A percentile compares a stretch with the other conserved stretches of the same genome.
Evolutionary conservation across 1,140 invertebrate species (phyloP).

Genomic region (Euura lappo): DNA sequence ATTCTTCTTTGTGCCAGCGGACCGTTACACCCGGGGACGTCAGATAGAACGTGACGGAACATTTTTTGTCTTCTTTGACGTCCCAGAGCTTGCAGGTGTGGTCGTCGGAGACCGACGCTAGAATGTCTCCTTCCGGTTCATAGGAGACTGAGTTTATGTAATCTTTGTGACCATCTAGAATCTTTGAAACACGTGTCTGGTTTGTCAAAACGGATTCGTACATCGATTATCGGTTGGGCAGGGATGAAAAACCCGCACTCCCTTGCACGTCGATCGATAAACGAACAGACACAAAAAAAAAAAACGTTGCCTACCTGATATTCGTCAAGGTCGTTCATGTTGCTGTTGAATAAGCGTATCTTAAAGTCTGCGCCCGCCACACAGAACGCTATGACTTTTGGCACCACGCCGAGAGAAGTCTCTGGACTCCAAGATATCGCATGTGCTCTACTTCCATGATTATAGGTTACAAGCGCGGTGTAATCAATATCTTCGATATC

Average conservation of each 20-base stretch:
- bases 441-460: constrained; percentile 61
- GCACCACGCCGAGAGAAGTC: constrained; percentile 65
- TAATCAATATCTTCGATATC: constrained; percentile 50
- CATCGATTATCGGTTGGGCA: too few relatives aligned
- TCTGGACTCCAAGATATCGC: constrained; percentile 68
- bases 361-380: constrained; percentile 65
- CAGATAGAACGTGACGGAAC: constrained; percentile 66
- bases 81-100: constrained; percentile 76
- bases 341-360: constrained; percentile 63
- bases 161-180: constrained; percentile 69
- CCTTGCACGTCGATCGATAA: not conserved
- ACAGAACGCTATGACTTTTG: constrained; percentile 66
- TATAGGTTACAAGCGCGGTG: constrained; percentile 52
- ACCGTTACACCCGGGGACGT: constrained; percentile 75
- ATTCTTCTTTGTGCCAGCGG: constrained; percentile 73
- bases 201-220: too few relatives aligned
- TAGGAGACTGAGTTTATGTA: constrained; percentile 76
- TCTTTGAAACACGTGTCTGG: constrained; percentile 49
- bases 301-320: constrained; percentile 51
- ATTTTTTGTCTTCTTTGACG: constrained; percentile 61
- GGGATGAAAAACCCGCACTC: too few relatives aligned
- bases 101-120: constrained; percentile 81
- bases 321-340: constrained; percentile 59
- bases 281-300: constrained; percentile 12
- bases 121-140: constrained; percentile 70